Conservation (phyloP, 1,140 invertebrate species). For the Ceratina calcarata region DNA sequence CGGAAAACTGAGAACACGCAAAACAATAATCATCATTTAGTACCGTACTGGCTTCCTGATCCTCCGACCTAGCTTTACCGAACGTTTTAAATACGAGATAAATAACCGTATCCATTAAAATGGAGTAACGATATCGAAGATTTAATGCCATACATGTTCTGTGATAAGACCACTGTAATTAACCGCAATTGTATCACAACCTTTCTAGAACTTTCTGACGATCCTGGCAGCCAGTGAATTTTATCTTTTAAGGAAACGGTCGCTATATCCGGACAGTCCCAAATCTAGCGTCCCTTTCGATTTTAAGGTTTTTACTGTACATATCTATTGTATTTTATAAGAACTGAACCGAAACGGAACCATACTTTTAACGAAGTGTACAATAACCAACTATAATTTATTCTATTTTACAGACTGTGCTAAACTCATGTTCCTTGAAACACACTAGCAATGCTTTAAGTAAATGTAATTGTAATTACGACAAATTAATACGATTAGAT, state of each 20-base stretch:
- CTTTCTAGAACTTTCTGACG: slow-evolving; percentile 68
- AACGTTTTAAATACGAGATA: slow-evolving; percentile 72
- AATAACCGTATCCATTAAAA: slow-evolving; percentile 67
- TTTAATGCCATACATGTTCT: slow-evolving; percentile 82
- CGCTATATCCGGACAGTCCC: slow-evolving; percentile 72
- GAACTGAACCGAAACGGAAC: slow-evolving; percentile 58
- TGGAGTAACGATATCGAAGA: slow-evolving; percentile 76
- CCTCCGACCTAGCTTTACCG: slow-evolving; percentile 78
- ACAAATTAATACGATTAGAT: slow-evolving; percentile 56
- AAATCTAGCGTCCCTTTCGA: slow-evolving; percentile 62
- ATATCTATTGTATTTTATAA: slow-evolving; percentile 71
- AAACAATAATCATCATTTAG: slow-evolving; percentile 76
- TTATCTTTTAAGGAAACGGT: slow-evolving; percentile 68
- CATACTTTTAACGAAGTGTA: slow-evolving; percentile 60
- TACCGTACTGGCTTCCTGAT: slow-evolving; percentile 79
- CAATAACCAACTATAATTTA: slow-evolving; percentile 60
- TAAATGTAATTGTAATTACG: slow-evolving; percentile 54
- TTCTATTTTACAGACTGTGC: slow-evolving; percentile 64
- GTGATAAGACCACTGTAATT: slow-evolving; percentile 82
- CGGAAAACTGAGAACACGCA: slow-evolving; percentile 48
- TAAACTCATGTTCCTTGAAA: slow-evolving; percentile 67
- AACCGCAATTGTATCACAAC: slow-evolving; percentile 77
- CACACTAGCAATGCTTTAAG: slow-evolving; percentile 58
- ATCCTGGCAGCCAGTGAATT: slow-evolving; percentile 75
- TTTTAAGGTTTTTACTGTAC: slow-evolving; percentile 66